phyloP scores from a whole-genome alignment of 2,888 invertebrate genomes.

The Hylaea fasciaria region DNA sequence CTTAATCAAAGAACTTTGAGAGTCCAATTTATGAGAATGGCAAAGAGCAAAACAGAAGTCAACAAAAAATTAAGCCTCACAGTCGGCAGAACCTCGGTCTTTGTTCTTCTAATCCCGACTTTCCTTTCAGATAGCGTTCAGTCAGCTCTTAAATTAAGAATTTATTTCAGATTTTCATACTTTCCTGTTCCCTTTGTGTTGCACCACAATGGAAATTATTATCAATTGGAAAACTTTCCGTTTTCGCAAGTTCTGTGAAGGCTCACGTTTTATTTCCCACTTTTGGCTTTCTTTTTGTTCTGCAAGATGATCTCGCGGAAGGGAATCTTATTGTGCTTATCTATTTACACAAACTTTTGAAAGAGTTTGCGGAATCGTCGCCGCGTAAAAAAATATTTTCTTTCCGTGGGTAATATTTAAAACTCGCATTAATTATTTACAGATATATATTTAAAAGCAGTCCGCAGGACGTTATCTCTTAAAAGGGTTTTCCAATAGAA shows the following conservation, averaged over 20 bases:
- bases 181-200: slow-evolving; percentile 79
- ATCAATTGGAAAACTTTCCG: slow-evolving; percentile 81
- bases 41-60: slow-evolving; percentile 68
- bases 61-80: slow-evolving; percentile 69
- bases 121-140: slow-evolving; percentile 79
- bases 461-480: slow-evolving; percentile 58
- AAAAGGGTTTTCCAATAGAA: slow-evolving; percentile 73
- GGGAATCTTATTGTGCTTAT: slow-evolving; percentile 52
- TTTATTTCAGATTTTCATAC: slow-evolving; percentile 82
- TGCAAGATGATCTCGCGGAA: slow-evolving; percentile 53
- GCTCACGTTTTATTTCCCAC: slow-evolving; percentile 73
- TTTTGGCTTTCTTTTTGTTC: slow-evolving; percentile 68
- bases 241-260: slow-evolving; percentile 72
- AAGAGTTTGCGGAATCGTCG: slow-evolving; percentile 38
- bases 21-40: slow-evolving; percentile 62
- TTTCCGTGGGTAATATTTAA: slow-evolving; percentile 32
- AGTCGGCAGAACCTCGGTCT: slow-evolving; percentile 65
- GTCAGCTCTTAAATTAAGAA: slow-evolving; percentile 82
- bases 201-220: slow-evolving; percentile 82
- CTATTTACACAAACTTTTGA: slow-evolving; percentile 44
- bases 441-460: slow-evolving; percentile 60
- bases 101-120: slow-evolving; percentile 79
- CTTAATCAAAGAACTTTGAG: slow-evolving; percentile 54
- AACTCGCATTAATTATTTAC: slow-evolving; percentile 58
- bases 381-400: slow-evolving; percentile 25